These are phyloP conservation scores for Brachyptera putata DNA, from an alignment of 2,888 invertebrate genomes.

Conservation along the genomic window DNA sequence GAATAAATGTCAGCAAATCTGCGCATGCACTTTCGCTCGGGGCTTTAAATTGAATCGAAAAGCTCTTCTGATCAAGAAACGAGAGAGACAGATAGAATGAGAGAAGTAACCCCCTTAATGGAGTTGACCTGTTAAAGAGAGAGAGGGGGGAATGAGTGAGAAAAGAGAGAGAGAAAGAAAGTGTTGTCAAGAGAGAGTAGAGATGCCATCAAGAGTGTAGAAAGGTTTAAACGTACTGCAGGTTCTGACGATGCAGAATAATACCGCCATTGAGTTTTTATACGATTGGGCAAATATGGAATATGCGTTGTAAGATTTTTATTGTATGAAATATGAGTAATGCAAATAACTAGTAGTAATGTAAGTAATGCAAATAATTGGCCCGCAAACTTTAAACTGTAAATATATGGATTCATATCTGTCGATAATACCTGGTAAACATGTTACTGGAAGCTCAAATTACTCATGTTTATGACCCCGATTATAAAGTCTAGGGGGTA, in stretches of 20 bases:
- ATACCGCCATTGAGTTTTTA: too few species aligned
- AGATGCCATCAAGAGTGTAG: constrained; percentile 5
- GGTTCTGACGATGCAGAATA: background rate
- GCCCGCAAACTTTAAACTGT: too few species aligned
- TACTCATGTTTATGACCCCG: too few species aligned
- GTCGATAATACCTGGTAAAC: too few species aligned
- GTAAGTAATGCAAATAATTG: too few species aligned
- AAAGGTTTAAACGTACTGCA: background rate
- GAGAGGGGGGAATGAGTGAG: constrained; percentile 2
- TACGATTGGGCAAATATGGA: too few species aligned
- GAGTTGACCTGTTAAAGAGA: constrained; percentile 32
- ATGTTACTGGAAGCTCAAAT: too few species aligned
- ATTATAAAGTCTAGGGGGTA: too few species aligned
- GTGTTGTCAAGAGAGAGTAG: constrained; percentile 10
- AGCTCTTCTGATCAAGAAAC: constrained; percentile 7
- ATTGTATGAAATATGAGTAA: too few species aligned
- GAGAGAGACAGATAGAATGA: constrained; percentile 12
- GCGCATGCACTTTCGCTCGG: constrained; percentile 8
- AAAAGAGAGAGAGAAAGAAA: background rate
- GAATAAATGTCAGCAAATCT: constrained; percentile 13
- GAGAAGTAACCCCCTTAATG: constrained; percentile 28
- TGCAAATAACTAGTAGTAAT: too few species aligned
- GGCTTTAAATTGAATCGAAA: constrained; percentile 1
- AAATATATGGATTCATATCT: too few species aligned
- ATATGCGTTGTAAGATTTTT: too few species aligned